These are phyloP conservation scores for Leptura quadrifasciata DNA, from an alignment of 2,888 invertebrate genomes.

Conservation along the genomic window DNA sequence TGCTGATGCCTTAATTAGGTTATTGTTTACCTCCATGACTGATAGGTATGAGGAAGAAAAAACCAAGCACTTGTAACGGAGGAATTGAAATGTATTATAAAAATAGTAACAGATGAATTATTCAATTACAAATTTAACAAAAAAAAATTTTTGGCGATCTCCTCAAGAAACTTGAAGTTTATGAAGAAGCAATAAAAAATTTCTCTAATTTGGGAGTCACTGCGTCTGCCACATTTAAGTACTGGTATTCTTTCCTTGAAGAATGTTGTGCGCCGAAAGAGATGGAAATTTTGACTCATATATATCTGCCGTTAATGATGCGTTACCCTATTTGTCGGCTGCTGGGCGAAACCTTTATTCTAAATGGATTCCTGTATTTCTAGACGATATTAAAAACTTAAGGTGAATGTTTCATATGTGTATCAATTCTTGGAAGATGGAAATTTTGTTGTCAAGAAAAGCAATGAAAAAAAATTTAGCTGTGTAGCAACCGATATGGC, in stretches of 20 bases:
- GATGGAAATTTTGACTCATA: background rate
- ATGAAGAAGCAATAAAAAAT: background rate
- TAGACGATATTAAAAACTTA: background rate
- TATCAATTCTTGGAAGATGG: background rate
- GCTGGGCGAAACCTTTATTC: background rate
- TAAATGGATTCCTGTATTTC: background rate
- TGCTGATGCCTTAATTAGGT: slow-evolving; percentile 7
- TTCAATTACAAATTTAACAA: background rate
- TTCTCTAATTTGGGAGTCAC: background rate
- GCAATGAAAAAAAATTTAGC: background rate
- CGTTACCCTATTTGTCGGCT: slow-evolving; percentile 1
- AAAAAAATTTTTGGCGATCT: background rate
- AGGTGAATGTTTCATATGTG: background rate
- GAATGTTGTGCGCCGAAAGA: background rate
- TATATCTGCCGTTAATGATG: background rate
- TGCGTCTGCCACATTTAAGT: background rate
- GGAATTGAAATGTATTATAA: background rate
- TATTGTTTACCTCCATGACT: background rate
- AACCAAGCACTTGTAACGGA: background rate
- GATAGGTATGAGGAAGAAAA: background rate
- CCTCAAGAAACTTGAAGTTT: background rate
- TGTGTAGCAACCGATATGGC: slow-evolving; percentile 14
- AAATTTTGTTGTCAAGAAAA: slow-evolving; percentile 18
- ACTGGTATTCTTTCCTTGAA: background rate
- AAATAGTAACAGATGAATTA: background rate